Evolutionary conservation across 2,888 invertebrate genomes (phyloP).

Genomic region (Gonocerus acuteangulatus): DNA sequence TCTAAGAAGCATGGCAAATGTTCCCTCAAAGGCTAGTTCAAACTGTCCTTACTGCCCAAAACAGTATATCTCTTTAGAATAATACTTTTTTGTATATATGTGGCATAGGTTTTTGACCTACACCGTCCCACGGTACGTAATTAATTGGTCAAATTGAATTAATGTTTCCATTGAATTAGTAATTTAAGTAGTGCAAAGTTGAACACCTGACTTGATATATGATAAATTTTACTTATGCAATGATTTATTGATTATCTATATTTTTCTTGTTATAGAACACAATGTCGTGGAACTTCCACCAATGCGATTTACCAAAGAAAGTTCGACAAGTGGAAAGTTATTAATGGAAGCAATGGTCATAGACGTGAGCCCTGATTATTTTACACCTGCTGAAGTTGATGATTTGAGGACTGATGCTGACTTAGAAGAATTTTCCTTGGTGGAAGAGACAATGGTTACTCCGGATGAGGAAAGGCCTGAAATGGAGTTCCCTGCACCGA

Average conservation of each 20-base stretch:
- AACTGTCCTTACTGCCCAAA: too few species aligned
- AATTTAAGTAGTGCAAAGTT: too few species aligned
- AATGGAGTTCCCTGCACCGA: conserved; percentile 46
- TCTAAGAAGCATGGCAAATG: too few species aligned
- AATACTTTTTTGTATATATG: too few species aligned
- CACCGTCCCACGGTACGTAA: too few species aligned
- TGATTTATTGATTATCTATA: neutral
- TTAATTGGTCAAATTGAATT: too few species aligned
- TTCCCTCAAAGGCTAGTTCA: too few species aligned
- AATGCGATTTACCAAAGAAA: conserved; percentile 78
- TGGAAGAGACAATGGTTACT: conserved; percentile 55
- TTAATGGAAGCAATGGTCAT: conserved; percentile 87
- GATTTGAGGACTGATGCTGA: conserved; percentile 80
- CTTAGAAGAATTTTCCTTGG: conserved; percentile 74
- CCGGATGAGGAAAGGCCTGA: conserved; percentile 40
- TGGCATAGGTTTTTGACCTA: too few species aligned
- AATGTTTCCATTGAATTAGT: too few species aligned
- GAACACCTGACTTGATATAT: too few species aligned
- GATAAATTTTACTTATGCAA: too few species aligned
- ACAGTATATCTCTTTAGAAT: too few species aligned
- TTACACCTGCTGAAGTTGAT: conserved; percentile 62
- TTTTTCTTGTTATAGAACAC: conserved; percentile 54
- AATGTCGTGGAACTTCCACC: conserved; percentile 81
- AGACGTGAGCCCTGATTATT: conserved; percentile 79
- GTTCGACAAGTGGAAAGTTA: conserved; percentile 77